Percentiles rank a stretch among this genome's conserved stretches.
Evolutionary conservation across 2,797 vertebrate genomes (phyloP).

Genomic region (Tadarida brasiliensis): DNA sequence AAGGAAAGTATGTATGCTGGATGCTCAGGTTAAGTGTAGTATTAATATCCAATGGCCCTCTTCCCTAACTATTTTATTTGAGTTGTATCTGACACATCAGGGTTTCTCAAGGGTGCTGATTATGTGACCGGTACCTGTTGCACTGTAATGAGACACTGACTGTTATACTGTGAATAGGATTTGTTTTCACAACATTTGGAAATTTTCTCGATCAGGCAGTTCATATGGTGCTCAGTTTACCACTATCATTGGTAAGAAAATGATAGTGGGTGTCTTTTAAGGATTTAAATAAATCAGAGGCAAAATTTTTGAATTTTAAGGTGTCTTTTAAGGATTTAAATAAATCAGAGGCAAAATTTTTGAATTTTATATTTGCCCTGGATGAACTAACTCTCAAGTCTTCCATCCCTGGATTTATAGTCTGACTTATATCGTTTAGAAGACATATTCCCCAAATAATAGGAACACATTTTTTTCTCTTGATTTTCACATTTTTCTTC

Average conservation of each 20-base stretch:
- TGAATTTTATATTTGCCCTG: constrained; percentile 80
- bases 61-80: constrained; percentile 65
- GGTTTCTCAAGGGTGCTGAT: constrained; percentile 72
- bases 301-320: constrained; percentile 61
- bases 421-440: constrained; percentile 58
- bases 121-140: constrained; percentile 83
- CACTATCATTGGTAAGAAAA: constrained; percentile 80
- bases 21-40: constrained; percentile 75
- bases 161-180: constrained; percentile 78
- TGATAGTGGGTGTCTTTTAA: constrained; percentile 70
- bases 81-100: constrained; percentile 61
- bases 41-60: constrained; percentile 44
- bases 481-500: constrained; percentile 32
- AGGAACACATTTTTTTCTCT: constrained; percentile 37
- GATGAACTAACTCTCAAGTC: constrained; percentile 70
- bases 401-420: constrained; percentile 70
- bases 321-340: constrained; percentile 76
- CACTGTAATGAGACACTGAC: constrained; percentile 72
- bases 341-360: constrained; percentile 65
- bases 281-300: constrained; percentile 75
- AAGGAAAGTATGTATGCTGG: constrained; percentile 31
- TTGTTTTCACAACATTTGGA: constrained; percentile 79
- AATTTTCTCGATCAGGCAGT: constrained; percentile 77
- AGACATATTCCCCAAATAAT: constrained; percentile 67
- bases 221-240: constrained; percentile 76